Conservation (phyloP, 2,888 invertebrate species). For the Pseudolycoriella hygida region DNA sequence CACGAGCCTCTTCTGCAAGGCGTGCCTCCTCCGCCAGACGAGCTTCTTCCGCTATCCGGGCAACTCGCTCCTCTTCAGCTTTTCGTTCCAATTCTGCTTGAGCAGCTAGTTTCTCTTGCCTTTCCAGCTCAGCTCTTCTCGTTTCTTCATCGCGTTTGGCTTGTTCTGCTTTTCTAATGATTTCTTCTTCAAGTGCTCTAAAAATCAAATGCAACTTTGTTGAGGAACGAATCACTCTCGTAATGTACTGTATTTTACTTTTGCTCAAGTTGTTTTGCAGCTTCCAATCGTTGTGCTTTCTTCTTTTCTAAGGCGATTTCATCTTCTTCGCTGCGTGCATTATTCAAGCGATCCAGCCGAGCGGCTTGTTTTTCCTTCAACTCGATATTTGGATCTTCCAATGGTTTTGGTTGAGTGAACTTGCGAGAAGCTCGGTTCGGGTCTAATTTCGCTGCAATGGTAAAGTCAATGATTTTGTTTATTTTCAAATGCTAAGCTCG, state of each 20-base stretch:
- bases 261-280: slow-evolving; percentile 31
- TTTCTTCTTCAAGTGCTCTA: slow-evolving; percentile 37
- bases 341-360: slow-evolving; percentile 17
- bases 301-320: slow-evolving; percentile 29
- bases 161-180: slow-evolving; percentile 34
- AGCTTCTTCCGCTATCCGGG: slow-evolving; percentile 20
- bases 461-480: slow-evolving; percentile 2
- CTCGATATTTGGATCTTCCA: slow-evolving; percentile 40
- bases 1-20: slow-evolving; percentile 27
- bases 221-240: not conserved
- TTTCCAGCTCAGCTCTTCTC: slow-evolving; percentile 32
- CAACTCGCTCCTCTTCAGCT: slow-evolving; percentile 18
- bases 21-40: slow-evolving; percentile 23
- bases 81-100: slow-evolving; percentile 8
- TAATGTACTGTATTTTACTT: slow-evolving; percentile 15
- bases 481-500: no score
- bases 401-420: slow-evolving; percentile 39
- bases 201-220: slow-evolving; percentile 17
- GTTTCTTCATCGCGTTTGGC: slow-evolving; percentile 33
- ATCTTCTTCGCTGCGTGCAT: not conserved
- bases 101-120: slow-evolving; percentile 29
- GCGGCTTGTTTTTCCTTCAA: slow-evolving; percentile 44
- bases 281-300: slow-evolving; percentile 34
- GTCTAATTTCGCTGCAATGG: slow-evolving; percentile 38
- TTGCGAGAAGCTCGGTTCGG: slow-evolving; percentile 50